Percentiles rank a stretch among this genome's conserved stretches.
Conservation (phyloP, 2,888 invertebrate genomes). For the Macrophya alboannulata region DNA sequence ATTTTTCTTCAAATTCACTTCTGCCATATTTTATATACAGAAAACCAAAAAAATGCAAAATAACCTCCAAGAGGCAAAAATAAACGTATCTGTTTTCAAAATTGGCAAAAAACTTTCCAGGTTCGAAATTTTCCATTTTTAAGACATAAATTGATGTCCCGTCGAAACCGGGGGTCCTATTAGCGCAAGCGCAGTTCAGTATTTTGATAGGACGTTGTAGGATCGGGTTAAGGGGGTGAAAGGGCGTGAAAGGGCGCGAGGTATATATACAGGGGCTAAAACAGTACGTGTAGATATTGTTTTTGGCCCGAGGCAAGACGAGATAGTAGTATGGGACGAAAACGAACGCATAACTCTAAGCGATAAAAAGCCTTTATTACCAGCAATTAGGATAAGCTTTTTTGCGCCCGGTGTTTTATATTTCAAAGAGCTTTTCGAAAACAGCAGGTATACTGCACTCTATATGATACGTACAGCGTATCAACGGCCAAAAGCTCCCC, state of each 20-base stretch:
- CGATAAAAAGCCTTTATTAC: constrained; percentile 52
- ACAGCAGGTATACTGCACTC: not conserved
- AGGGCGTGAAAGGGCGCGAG: constrained; percentile 20
- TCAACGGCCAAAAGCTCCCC: not conserved
- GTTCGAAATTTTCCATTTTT: not conserved
- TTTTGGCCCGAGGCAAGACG: constrained; percentile 61
- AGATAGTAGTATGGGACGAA: constrained; percentile 29
- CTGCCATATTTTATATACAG: no score
- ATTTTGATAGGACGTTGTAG: constrained; percentile 22
- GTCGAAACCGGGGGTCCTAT: not conserved
- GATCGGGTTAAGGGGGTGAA: not conserved
- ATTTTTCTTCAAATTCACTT: not conserved
- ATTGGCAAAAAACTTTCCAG: not conserved
- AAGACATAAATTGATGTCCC: not conserved
- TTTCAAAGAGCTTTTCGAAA: constrained; percentile 25
- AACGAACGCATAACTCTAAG: constrained; percentile 53
- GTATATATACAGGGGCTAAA: constrained; percentile 3
- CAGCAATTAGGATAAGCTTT: constrained; percentile 52
- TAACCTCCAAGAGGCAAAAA: no score
- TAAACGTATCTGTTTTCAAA: not conserved
- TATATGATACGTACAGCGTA: not conserved
- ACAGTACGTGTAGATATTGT: constrained; percentile 58
- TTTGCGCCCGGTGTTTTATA: constrained; percentile 3
- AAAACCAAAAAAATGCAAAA: no score
- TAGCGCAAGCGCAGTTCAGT: not conserved